These are phyloP conservation scores for Danio aesculapii DNA, from an alignment of 2,797 vertebrate species.

Conservation along the genomic window DNA sequence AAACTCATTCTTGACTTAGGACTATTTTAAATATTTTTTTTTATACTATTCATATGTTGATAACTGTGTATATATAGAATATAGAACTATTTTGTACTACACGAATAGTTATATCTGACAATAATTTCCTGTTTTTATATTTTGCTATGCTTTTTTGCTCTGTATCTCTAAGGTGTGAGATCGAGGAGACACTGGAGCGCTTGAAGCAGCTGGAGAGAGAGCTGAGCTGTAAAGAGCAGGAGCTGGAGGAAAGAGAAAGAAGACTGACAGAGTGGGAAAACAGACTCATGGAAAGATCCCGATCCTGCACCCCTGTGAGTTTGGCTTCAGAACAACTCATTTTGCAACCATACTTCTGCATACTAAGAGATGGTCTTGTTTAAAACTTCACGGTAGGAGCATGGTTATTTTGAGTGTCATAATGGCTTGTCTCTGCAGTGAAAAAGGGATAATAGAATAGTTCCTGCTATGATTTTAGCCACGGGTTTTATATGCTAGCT, in stretches of 20 bases:
- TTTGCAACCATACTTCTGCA: neutral
- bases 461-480: neutral
- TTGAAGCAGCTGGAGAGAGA: conserved; percentile 96
- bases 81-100: too few relatives aligned
- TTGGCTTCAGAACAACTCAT: neutral
- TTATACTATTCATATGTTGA: too few relatives aligned
- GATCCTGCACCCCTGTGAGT: conserved; percentile 69
- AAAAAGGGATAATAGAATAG: too few relatives aligned
- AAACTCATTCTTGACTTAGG: too few relatives aligned
- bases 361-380: neutral
- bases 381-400: too few relatives aligned
- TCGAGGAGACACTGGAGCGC: conserved; percentile 95
- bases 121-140: neutral
- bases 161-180: conserved; percentile 88
- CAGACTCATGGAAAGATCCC: conserved; percentile 93
- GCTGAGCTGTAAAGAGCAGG: conserved; percentile 96
- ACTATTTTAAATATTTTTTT: too few relatives aligned
- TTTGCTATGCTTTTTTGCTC: neutral
- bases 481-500: too few relatives aligned
- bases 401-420: too few relatives aligned
- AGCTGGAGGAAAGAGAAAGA: conserved; percentile 92
- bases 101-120: too few relatives aligned
- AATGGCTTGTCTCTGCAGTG: too few relatives aligned
- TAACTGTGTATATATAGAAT: too few relatives aligned
- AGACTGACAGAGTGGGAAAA: conserved; percentile 95